Conservation (phyloP, 2,113 vertebrate species). For the Nerophis ophidion region DNA sequence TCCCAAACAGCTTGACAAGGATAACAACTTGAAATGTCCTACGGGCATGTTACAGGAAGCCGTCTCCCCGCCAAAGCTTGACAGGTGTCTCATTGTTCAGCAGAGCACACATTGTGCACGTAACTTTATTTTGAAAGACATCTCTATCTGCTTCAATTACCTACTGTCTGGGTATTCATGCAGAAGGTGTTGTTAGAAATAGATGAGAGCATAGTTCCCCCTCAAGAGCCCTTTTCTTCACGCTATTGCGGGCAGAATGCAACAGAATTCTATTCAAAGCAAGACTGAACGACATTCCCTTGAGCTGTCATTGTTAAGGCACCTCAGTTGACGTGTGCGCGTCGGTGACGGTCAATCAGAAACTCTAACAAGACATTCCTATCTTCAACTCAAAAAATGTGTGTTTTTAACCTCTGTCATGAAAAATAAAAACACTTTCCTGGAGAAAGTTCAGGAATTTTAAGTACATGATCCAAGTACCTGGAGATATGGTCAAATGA, state of each 20-base stretch:
- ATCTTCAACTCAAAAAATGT: conserved; percentile 12
- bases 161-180: conserved; percentile 49
- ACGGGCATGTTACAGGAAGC: conserved; percentile 55
- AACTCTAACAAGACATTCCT: neutral
- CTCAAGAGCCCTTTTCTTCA: conserved; percentile 12
- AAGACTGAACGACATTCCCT: conserved; percentile 29
- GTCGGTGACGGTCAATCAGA: conserved; percentile 2
- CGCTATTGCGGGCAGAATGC: conserved; percentile 12
- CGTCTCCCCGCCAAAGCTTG: conserved; percentile 40
- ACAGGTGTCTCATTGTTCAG: conserved; percentile 64
- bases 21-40: conserved; percentile 50
- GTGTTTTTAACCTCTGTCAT: conserved; percentile 4
- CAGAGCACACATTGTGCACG: conserved; percentile 47
- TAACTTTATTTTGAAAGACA: conserved; percentile 59
- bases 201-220: conserved; percentile 40
- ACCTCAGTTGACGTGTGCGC: neutral
- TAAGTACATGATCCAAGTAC: neutral
- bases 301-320: conserved; percentile 15
- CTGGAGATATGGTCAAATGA: neutral
- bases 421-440: neutral
- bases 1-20: conserved; percentile 48
- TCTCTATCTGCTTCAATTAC: conserved; percentile 51
- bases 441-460: neutral
- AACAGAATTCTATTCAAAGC: conserved; percentile 29
- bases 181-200: conserved; percentile 40